phyloP scores from a whole-genome alignment of 2,888 invertebrate genomes.

The Noctua pronuba region DNA sequence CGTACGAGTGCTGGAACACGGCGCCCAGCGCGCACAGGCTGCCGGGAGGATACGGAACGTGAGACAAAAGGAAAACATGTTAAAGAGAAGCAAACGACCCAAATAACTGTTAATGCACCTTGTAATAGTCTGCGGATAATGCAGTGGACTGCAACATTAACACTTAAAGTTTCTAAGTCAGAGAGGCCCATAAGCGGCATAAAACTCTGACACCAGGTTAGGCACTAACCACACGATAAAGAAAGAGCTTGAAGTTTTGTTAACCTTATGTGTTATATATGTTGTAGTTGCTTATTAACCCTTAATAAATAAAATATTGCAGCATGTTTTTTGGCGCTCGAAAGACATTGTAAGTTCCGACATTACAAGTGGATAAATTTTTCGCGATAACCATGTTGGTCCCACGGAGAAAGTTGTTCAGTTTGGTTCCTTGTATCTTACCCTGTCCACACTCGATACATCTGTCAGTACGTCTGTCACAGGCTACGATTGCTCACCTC shows the following conservation, averaged over 20 bases:
- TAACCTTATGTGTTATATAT: no score
- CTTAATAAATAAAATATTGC: not conserved
- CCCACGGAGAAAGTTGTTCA: not conserved
- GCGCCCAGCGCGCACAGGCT: slow-evolving; percentile 87
- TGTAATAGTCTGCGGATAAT: no score
- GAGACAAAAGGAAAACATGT: not conserved
- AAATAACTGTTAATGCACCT: not conserved
- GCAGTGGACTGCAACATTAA: no score
- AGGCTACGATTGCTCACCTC: slow-evolving; percentile 86
- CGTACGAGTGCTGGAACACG: slow-evolving; percentile 89
- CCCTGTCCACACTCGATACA: not conserved
- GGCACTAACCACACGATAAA: no score
- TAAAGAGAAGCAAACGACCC: not conserved
- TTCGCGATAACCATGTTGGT: not conserved
- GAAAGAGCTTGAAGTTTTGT: no score
- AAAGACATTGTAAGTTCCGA: not conserved
- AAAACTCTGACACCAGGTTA: no score
- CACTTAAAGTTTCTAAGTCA: no score
- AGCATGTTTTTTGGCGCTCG: not conserved
- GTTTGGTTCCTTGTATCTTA: not conserved
- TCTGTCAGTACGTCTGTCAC: not conserved
- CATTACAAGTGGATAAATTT: not conserved
- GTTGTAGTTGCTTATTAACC: no score
- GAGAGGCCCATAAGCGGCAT: no score
- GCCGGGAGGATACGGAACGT: not conserved